Evolutionary conservation across 2,888 invertebrate genomes (phyloP), one percentile per base, ranked within the genome.

Genomic region (Lydus trimaculatus): DNA sequence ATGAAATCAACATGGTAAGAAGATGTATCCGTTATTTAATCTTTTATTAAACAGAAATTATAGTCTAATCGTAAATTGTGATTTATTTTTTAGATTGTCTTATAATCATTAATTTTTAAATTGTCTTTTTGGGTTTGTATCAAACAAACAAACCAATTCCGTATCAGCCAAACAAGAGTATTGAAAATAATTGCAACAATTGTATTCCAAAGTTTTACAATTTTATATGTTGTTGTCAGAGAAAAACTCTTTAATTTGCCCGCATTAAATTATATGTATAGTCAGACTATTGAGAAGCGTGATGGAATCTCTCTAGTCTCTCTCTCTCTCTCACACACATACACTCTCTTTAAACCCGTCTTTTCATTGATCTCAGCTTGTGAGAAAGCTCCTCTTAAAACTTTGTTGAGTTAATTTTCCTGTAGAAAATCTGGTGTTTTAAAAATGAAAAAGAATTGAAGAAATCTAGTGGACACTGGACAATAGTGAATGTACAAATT

Each of bases 131-230:
- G 25, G 6, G 9, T 56, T 56, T 56, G 25, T 23, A 56, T 43
- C 56, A 25, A 56, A 56, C 52, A 56, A 56, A 56, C 56, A 56
- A 56, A 56, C 25, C 56, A 25, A 25, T 56, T 48, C 6, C 56
- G 25, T 20, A 9, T 2, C 48, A 48, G 5, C 20, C 20, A 20
- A 15, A 11, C 56, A 25, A 56, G 25, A 56, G 25, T 20, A 48
- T 56, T 15, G 25, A 23, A 25, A 56, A 25, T 56, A 56, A 56
- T 56, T 56, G 56, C 7, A 13, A 8, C 13, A 25, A 56, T 56
- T 56, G 25, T 56, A 15, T 13, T 25, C 20, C 2, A 25, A 56
- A 56, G 13, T 56, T 56, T 56, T 56, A 56, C 15, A 13, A 25
- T 56, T 56, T 25, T 56, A 25, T 56, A 2, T 23, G 48, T 15